phyloP scores from a whole-genome alignment of 2,113 vertebrate species.

The Turdus rufiventris region DNA sequence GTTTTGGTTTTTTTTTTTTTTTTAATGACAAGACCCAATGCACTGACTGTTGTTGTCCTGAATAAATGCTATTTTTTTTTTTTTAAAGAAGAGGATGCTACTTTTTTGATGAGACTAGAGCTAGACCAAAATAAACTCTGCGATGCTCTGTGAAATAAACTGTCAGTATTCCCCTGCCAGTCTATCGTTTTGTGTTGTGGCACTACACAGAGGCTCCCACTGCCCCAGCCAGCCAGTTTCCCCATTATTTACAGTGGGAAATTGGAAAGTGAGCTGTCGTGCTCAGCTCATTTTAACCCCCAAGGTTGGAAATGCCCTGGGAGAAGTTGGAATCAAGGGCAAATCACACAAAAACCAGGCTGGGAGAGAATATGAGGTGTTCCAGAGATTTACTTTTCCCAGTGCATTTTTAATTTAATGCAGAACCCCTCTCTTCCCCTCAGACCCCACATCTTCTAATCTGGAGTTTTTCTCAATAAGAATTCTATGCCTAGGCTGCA shows the following conservation, averaged over 20 bases:
- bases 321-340: neutral
- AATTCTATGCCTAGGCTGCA: neutral
- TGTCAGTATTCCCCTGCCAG: constrained; percentile 34
- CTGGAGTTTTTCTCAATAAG: neutral
- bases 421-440: neutral
- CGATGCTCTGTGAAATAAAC: constrained; percentile 54
- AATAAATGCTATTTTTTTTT: constrained; percentile 8
- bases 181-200: neutral
- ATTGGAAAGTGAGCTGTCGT: neutral
- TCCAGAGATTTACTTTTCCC: neutral
- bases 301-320: neutral
- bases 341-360: neutral
- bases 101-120: constrained; percentile 26
- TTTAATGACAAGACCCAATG: neutral
- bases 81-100: neutral
- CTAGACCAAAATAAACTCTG: constrained; percentile 6
- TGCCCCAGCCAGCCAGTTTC: neutral
- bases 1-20: neutral
- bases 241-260: neutral
- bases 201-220: neutral
- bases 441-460: neutral
- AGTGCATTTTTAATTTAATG: fast-evolving
- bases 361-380: neutral
- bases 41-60: constrained; percentile 5
- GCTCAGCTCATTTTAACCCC: neutral